Conservation (phyloP, 1,140 invertebrate genomes). For the Monochamus saltuarius region DNA sequence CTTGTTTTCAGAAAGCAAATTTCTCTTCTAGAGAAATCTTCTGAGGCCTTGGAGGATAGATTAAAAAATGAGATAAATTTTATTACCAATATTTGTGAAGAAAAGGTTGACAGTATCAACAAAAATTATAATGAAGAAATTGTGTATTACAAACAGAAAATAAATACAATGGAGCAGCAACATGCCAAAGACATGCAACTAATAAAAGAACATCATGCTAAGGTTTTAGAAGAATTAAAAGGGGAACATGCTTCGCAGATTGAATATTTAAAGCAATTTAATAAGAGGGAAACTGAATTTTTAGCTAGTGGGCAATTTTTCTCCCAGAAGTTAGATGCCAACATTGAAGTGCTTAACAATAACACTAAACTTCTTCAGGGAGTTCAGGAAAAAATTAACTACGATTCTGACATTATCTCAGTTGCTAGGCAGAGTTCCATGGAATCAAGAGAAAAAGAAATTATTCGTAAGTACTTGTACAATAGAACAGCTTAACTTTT, state of each 20-base stretch:
- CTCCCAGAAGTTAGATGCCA: constrained; percentile 51
- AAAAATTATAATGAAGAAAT: constrained; percentile 47
- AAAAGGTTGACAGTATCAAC: constrained; percentile 45
- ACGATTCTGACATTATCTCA: constrained; percentile 48
- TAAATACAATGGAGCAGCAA: constrained; percentile 46
- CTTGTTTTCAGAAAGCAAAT: constrained; percentile 53
- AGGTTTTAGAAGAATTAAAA: constrained; percentile 49
- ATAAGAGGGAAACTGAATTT: constrained; percentile 48
- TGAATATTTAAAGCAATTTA: constrained; percentile 53
- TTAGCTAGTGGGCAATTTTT: constrained; percentile 51
- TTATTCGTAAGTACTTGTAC: constrained; percentile 47
- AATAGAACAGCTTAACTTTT: too few species aligned
- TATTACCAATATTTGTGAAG: constrained; percentile 42
- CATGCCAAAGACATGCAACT: constrained; percentile 51
- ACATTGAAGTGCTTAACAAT: constrained; percentile 48
- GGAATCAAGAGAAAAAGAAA: constrained; percentile 46
- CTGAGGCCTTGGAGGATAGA: constrained; percentile 51
- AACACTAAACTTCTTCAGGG: constrained; percentile 45
- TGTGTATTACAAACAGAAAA: constrained; percentile 48
- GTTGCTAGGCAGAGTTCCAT: constrained; percentile 49
- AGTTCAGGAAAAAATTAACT: constrained; percentile 40
- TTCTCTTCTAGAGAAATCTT: constrained; percentile 51
- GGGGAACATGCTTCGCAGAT: constrained; percentile 49
- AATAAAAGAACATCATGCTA: constrained; percentile 49
- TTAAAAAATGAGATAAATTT: constrained; percentile 50